Percentiles rank a stretch among this genome's conserved stretches.
These are phyloP conservation scores for Tragulus kanchil DNA, from an alignment of 2,113 vertebrate genomes.

Conservation along the genomic window DNA sequence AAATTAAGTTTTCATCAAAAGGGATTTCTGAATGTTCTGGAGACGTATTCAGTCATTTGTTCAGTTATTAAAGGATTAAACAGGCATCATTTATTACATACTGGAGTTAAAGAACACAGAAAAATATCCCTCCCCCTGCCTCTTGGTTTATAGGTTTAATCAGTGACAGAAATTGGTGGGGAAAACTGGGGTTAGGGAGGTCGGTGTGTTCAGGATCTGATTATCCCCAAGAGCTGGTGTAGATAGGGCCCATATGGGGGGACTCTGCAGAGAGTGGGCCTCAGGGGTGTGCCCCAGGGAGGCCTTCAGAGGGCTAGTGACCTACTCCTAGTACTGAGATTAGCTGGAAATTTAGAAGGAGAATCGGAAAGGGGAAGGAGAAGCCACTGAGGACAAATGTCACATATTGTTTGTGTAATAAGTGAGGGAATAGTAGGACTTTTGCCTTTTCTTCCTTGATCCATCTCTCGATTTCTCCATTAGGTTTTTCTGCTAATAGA, in stretches of 20 bases:
- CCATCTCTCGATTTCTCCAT: neutral
- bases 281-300: neutral
- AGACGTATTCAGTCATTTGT: neutral
- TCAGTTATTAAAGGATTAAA: conserved; percentile 65
- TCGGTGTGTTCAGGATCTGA: neutral
- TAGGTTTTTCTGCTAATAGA: neutral
- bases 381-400: neutral
- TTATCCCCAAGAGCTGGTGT: neutral
- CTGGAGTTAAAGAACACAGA: neutral
- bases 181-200: neutral
- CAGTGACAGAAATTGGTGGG: neutral
- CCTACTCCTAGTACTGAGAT: neutral
- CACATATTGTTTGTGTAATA: neutral
- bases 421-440: neutral
- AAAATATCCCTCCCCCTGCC: neutral
- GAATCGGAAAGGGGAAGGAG: neutral
- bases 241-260: neutral
- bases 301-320: neutral
- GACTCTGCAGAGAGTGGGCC: neutral
- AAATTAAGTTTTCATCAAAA: conserved; percentile 34
- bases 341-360: neutral
- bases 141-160: neutral
- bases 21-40: neutral
- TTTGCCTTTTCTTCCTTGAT: neutral
- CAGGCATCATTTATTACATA: conserved; percentile 31